A percentile compares a stretch with the other conserved stretches of the same genome.
phyloP scores from a whole-genome alignment of 2,113 vertebrate genomes.

The Notarius quadriscutis region DNA sequence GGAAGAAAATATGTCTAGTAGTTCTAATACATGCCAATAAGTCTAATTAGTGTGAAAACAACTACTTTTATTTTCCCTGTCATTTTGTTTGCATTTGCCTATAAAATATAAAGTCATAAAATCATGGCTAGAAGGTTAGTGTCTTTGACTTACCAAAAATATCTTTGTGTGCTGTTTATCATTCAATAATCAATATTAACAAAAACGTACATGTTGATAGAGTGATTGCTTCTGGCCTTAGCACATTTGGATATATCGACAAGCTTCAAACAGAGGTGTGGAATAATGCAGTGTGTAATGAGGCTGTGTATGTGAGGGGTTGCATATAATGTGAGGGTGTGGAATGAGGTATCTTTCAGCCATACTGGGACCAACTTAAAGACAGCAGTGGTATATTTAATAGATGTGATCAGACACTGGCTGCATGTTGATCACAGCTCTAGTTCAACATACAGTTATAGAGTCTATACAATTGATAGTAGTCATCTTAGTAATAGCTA shows the following conservation, averaged over 20 bases:
- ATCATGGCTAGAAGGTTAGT: background rate
- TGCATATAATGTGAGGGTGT: background rate
- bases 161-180: background rate
- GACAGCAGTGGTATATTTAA: background rate
- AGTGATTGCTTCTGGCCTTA: background rate
- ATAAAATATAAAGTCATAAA: background rate
- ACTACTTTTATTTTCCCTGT: background rate
- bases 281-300: background rate
- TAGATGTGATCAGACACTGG: background rate
- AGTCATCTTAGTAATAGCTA: background rate
- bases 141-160: background rate
- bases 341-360: background rate
- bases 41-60: background rate
- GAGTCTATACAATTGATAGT: background rate
- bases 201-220: background rate
- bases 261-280: background rate
- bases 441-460: too few relatives aligned
- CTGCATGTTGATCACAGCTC: background rate
- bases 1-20: background rate
- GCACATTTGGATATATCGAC: background rate
- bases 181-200: background rate
- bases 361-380: background rate
- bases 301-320: background rate
- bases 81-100: background rate
- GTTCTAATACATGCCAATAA: background rate